Conservation (phyloP, 37 sponge, comb jelly and placozoan species). For the Hormiphora californensis region DNA sequence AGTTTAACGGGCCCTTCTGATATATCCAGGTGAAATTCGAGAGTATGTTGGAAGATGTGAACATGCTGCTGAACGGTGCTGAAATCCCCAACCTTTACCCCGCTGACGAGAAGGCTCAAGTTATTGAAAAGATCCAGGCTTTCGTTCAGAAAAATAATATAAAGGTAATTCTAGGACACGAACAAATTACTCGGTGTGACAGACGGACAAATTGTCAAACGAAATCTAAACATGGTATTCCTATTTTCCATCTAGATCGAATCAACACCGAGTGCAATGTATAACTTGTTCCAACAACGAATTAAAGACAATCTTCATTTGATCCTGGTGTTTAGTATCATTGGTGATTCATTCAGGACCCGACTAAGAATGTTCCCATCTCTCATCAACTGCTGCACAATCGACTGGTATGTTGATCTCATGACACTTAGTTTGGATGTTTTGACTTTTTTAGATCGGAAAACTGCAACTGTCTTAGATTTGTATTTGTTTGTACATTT, state of each 20-base stretch:
- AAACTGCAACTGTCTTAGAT: no score
- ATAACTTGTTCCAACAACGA: slow-evolving; percentile 48
- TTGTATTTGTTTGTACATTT: no score
- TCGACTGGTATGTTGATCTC: slow-evolving; percentile 3
- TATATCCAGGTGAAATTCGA: slow-evolving; percentile 92
- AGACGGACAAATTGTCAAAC: background rate
- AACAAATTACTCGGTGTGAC: background rate
- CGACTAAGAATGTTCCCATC: slow-evolving; percentile 42
- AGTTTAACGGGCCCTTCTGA: no score
- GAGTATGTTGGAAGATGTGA: slow-evolving; percentile 95
- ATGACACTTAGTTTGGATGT: background rate
- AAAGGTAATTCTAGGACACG: background rate
- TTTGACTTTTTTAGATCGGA: no score
- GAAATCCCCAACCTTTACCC: slow-evolving; percentile 95
- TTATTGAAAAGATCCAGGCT: slow-evolving; percentile 95
- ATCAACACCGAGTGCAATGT: background rate
- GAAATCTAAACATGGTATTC: background rate
- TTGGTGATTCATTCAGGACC: slow-evolving; percentile 31
- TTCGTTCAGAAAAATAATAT: slow-evolving; percentile 22
- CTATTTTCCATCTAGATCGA: background rate
- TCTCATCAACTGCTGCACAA: slow-evolving; percentile 51
- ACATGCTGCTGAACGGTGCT: slow-evolving; percentile 96
- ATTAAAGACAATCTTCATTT: slow-evolving; percentile 50
- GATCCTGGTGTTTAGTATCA: slow-evolving; percentile 30
- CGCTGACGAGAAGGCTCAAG: slow-evolving; percentile 89